Evolutionary conservation across 92 coral and sea anemone species (phyloP).

Genomic region (Epizoanthus rinbou): DNA sequence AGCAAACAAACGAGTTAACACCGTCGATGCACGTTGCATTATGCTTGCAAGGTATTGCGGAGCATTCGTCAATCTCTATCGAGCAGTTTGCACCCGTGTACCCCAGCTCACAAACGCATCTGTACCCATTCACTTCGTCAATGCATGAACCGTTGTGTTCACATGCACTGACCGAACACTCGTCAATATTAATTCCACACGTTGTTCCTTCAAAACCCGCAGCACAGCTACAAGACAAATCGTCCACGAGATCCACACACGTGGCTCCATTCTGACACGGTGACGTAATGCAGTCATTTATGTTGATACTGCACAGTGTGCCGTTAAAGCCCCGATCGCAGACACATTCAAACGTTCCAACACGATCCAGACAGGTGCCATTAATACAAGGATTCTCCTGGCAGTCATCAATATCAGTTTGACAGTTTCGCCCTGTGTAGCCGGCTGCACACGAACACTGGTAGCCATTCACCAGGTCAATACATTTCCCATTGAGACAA

Average conservation of each 20-base stretch:
- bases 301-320: conserved; percentile 58
- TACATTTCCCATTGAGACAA: conserved; percentile 66
- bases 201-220: conserved; percentile 78
- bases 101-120: conserved; percentile 69
- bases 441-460: conserved; percentile 67
- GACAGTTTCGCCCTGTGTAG: conserved; percentile 62
- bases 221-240: conserved; percentile 67
- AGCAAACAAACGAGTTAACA: conserved; percentile 57
- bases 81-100: conserved; percentile 81
- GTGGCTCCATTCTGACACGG: conserved; percentile 80
- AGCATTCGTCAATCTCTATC: conserved; percentile 72
- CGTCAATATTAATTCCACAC: conserved; percentile 79
- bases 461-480: conserved; percentile 71
- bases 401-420: conserved; percentile 71
- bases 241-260: conserved; percentile 71
- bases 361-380: conserved; percentile 76
- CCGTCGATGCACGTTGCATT: conserved; percentile 73
- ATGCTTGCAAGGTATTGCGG: conserved; percentile 57
- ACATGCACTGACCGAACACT: conserved; percentile 68
- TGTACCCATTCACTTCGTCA: conserved; percentile 60
- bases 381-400: conserved; percentile 58
- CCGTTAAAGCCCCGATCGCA: conserved; percentile 74
- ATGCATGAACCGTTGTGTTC: conserved; percentile 74
- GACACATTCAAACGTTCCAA: conserved; percentile 67
- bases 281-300: conserved; percentile 62